Base-by-base conservation (phyloP, 2,797 vertebrate genomes). In the Euthynnus affinis region DNA sequence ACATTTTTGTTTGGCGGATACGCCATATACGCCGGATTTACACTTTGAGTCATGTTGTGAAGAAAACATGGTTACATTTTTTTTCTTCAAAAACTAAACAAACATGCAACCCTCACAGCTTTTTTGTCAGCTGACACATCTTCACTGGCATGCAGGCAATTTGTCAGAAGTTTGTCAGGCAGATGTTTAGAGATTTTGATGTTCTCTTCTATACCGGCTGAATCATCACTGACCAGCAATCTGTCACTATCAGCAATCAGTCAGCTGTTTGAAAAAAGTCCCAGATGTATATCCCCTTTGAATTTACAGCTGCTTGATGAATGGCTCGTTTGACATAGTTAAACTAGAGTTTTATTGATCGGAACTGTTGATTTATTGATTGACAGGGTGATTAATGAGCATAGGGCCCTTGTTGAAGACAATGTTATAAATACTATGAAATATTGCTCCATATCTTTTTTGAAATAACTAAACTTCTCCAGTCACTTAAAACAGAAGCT, bases 361-460 rank as follows among this genome's bases (percentile, higher is more conserved):
- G 34, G 23, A 84, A 64, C 25, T 65, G 73, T 75, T 75, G 78
- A 91, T 88, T 89, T 76, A 88, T 84, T 86, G 83, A 90, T 80
- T 70, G 82, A 80, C 79, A 84, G 53, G 15, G 76, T 86, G 78
- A 91, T 88, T 82, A 76, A 92, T 78, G 48, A 69, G 49, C n/a
- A 32, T 18, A 6, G n/a, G 0, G n/a, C 22, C 12, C 48, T 49
- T 51, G 25, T 46, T 62, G 13, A 75, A 46, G 3, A 70, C 51
- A 42, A 59, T 27, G 9, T 74, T 56, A 25, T 25, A 69, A 74
- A 70, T 44, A 29, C 34, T 1, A 20, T 53, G 10, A 81, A 73
- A 67, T 44, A 48, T n/a, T 23, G 9, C 22, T 9, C 15, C 8
- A 4, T 27, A 60, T 57, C 60, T 25, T 9, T 20, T 46, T 49